Conservation (phyloP, 2,888 invertebrate genomes). For the Choristoneura rosaceana region DNA sequence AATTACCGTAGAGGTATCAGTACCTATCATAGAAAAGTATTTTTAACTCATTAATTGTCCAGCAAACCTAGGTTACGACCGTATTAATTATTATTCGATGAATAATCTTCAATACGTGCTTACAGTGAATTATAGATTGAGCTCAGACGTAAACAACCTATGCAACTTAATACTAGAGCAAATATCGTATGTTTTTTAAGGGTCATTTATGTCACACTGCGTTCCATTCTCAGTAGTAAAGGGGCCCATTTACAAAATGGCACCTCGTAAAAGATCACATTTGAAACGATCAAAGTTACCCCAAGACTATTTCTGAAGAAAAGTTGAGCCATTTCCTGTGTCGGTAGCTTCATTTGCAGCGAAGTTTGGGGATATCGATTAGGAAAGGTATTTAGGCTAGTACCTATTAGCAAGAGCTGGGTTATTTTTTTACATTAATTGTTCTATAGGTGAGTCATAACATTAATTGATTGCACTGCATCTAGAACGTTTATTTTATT, state of each 20-base stretch:
- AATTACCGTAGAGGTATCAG: too few species aligned
- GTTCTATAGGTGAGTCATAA: too few species aligned
- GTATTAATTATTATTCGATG: too few species aligned
- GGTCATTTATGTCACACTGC: conserved; percentile 18
- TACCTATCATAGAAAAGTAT: too few species aligned
- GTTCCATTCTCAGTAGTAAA: conserved; percentile 30
- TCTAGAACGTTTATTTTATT: too few species aligned
- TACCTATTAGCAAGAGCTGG: neutral
- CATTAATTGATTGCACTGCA: too few species aligned
- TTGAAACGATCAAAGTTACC: conserved; percentile 39
- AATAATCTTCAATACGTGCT: too few species aligned
- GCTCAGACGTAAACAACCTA: neutral
- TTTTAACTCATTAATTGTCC: too few species aligned
- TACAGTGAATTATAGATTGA: too few species aligned
- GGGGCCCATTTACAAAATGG: conserved; percentile 38
- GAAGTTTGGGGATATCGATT: conserved; percentile 35
- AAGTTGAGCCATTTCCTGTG: conserved; percentile 38
- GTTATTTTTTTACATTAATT: too few species aligned
- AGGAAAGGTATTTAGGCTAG: conserved; percentile 23
- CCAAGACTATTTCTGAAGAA: conserved; percentile 39
- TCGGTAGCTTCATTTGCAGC: conserved; percentile 36
- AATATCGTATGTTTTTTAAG: conserved; percentile 1
- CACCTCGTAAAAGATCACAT: conserved; percentile 42
- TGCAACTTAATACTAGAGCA: neutral
- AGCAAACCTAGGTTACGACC: too few species aligned